Base-by-base conservation (phyloP, 2,113 vertebrate species). In the Propithecus coquereli region DNA sequence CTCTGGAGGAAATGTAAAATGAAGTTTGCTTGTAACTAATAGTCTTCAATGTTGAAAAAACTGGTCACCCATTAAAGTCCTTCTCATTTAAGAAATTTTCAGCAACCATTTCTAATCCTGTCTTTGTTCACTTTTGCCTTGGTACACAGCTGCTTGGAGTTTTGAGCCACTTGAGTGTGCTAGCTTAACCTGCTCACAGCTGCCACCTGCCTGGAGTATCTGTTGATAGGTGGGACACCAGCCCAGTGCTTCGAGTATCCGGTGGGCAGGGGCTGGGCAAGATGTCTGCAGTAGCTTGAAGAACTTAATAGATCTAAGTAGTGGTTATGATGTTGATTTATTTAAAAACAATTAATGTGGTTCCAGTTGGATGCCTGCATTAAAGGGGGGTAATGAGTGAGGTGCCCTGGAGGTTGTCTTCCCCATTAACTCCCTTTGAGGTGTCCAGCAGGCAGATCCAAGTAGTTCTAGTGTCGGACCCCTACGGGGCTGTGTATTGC, bases 401-500 rank as follows among this genome's bases (percentile, higher is more conserved):
- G 22, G 7, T 57, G 45, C 65, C 74, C 83, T 84, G 20, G 8
- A 88, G 76, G 37, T 37, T 37, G 52, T 47, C 74, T 76, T 81
- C 25, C 43, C 59, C 37, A 22, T 57, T 89, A 54, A 59, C 94
- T 85, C 93, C 30, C 65, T 34, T 50, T 2, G 82, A 89, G 68
- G 37, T 9, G 17, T 40, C 63, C 70, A 10, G 50, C 47, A 32
- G 79, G 85, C 86, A 70, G 59, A 45, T 94, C 68, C 4, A 47
- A 91, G 91, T 92, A 91, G 94, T 94, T 86, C 91, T 92, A 87
- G 0, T 86, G 52, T 95, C 94, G 94, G 97, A 80, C 85, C 95
- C 96, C 97, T 81, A 91, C 71, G 59, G 97, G 96, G 95, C 98
- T 98, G 92, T 97, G 97, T 98, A 95, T 98, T 98, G 98, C 98